Evolutionary conservation across 2,888 invertebrate genomes (phyloP).

Genomic region (Monochamus alternatus): DNA sequence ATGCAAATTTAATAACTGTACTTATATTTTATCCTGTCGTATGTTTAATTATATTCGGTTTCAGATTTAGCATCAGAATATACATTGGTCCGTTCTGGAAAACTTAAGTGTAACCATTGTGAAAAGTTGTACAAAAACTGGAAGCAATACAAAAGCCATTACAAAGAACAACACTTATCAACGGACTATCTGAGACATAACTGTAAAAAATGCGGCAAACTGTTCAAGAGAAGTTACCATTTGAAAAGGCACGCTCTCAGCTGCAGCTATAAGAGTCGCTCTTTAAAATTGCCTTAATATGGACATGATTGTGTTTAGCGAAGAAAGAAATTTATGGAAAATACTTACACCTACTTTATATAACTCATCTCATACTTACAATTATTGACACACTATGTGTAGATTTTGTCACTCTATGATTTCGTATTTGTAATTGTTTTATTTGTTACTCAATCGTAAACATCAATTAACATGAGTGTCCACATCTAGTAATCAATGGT

Average conservation of each 20-base stretch:
- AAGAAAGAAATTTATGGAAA: background rate
- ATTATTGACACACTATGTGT: too few relatives aligned
- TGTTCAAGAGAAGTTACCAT: slow-evolving; percentile 37
- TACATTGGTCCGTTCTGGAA: background rate
- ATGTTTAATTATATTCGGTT: background rate
- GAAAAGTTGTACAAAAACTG: slow-evolving; percentile 39
- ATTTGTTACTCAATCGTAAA: too few relatives aligned
- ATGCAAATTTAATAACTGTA: background rate
- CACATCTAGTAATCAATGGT: too few relatives aligned
- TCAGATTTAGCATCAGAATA: slow-evolving; percentile 30
- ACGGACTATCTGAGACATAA: background rate
- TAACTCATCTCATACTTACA: too few relatives aligned
- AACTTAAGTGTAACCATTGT: slow-evolving; percentile 4
- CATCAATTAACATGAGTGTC: too few relatives aligned
- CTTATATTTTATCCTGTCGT: background rate
- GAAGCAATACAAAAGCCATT: slow-evolving; percentile 44
- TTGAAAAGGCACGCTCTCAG: slow-evolving; percentile 39
- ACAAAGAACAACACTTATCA: slow-evolving; percentile 42
- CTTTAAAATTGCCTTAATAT: too few relatives aligned
- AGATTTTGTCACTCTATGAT: too few relatives aligned
- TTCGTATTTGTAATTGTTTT: too few relatives aligned
- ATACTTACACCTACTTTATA: background rate
- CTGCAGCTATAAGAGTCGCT: background rate
- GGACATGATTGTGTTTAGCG: background rate
- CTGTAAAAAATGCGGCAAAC: slow-evolving; percentile 42